Conservation (phyloP, 2,888 invertebrate genomes). For the Mechanitis messenoides region DNA sequence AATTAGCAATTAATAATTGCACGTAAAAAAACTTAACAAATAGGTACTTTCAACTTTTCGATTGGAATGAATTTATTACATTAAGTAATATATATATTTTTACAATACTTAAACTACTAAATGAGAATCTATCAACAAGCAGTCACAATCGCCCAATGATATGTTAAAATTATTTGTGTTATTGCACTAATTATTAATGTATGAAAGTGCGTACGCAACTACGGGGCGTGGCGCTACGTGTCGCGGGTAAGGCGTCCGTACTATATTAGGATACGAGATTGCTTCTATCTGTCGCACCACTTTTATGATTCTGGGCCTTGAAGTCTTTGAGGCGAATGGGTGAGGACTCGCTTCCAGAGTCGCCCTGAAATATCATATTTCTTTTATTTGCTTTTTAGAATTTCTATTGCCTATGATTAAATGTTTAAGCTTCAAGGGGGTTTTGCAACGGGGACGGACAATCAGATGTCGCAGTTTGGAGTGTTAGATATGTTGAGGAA, state of each 20-base stretch:
- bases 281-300: conserved; percentile 54
- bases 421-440: no score
- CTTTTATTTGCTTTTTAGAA: not conserved
- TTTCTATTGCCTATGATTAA: no score
- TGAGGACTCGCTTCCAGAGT: conserved; percentile 81
- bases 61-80: conserved; percentile 76
- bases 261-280: conserved; percentile 55
- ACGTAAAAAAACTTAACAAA: conserved; percentile 78
- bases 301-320: conserved; percentile 67
- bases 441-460: no score
- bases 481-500: no score
- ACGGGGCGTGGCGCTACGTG: conserved; percentile 23
- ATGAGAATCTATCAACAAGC: conserved; percentile 73
- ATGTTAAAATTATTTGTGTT: conserved; percentile 72
- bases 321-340: conserved; percentile 75
- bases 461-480: no score
- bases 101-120: conserved; percentile 73
- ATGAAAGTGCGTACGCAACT: conserved; percentile 29
- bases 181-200: conserved; percentile 45
- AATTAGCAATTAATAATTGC: conserved; percentile 78
- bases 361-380: conserved; percentile 64
- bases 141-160: conserved; percentile 78
- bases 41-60: conserved; percentile 74
- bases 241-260: conserved; percentile 24
- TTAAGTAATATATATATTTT: conserved; percentile 58